These are phyloP conservation scores for Spodoptera frugiperda DNA, from an alignment of 1,140 invertebrate species.

Conservation along the genomic window DNA sequence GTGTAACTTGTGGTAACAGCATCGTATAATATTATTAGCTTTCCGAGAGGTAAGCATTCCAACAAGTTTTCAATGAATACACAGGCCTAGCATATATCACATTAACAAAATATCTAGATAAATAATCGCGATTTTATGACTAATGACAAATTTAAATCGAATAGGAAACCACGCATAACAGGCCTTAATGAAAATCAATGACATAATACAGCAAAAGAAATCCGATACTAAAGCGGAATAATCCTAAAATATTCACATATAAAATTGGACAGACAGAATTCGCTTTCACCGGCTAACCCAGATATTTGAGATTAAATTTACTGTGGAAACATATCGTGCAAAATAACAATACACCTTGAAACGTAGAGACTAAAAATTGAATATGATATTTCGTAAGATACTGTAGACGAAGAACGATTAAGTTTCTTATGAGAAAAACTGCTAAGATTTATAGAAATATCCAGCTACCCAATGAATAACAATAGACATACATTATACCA, in stretches of 20 bases:
- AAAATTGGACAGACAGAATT: background rate
- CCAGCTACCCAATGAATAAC: no score
- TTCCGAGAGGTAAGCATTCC: no score
- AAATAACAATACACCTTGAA: slow-evolving; percentile 33
- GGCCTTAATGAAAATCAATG: background rate
- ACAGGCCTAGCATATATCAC: no score
- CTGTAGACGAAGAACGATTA: background rate
- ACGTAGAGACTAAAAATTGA: background rate
- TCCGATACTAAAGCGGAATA: slow-evolving; percentile 7
- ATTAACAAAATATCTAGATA: background rate
- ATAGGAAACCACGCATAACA: background rate
- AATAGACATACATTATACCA: no score
- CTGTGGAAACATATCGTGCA: slow-evolving; percentile 11
- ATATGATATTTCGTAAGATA: background rate
- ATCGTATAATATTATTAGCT: no score
- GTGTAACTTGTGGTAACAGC: background rate
- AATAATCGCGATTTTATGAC: background rate
- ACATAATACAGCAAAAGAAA: background rate
- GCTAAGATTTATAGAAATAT: no score
- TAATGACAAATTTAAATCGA: background rate
- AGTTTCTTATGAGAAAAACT: background rate
- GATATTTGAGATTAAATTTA: background rate
- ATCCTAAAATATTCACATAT: slow-evolving; percentile 6
- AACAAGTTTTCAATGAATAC: no score
- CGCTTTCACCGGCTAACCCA: slow-evolving; percentile 24